These are phyloP conservation scores for Rhamnusium bicolor DNA, from an alignment of 2,888 invertebrate genomes.

Conservation along the genomic window DNA sequence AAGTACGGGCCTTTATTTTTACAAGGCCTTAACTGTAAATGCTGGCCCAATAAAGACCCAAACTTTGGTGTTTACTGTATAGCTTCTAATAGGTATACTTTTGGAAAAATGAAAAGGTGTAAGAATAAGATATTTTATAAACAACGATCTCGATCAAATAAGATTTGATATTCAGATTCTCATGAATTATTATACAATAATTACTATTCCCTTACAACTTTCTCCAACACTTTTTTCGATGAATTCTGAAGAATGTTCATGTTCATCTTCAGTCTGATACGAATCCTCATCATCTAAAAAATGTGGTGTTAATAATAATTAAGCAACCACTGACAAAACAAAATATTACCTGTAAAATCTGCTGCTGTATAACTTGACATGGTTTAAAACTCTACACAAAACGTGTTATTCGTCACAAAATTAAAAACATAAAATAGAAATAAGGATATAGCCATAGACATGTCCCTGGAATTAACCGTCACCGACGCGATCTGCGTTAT, in stretches of 20 bases:
- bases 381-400: no score
- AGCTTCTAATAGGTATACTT: no score
- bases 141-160: no score
- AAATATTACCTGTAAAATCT: slow-evolving; percentile 9
- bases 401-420: background rate
- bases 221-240: slow-evolving; percentile 10
- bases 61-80: no score
- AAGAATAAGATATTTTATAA: no score
- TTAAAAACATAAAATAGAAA: background rate
- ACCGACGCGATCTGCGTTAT: background rate
- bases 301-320: no score
- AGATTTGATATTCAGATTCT: no score
- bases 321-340: background rate
- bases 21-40: no score
- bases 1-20: no score
- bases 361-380: background rate
- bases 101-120: no score
- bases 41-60: no score
- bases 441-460: background rate
- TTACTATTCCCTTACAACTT: background rate
- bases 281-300: slow-evolving; percentile 28
- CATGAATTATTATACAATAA: background rate
- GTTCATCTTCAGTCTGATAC: background rate
- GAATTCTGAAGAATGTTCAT: background rate
- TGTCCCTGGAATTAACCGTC: slow-evolving; percentile 5